Base-by-base conservation (phyloP, 2,888 invertebrate species). In the Troides aeacus region DNA sequence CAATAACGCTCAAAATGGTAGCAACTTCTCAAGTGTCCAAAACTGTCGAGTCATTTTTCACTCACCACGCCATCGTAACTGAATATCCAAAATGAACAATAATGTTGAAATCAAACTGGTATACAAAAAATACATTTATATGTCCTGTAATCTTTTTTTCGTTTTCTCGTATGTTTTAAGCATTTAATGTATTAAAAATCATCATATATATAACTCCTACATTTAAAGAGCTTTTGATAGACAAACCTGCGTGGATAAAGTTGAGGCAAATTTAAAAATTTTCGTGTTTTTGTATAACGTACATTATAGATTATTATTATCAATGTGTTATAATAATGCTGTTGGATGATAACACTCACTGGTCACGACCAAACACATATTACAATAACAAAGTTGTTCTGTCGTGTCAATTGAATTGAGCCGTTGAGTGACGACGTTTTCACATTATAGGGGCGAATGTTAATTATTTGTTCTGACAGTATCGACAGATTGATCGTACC, bases 401-500 rank as follows among this genome's bases (percentile, higher is more conserved):
- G 18, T n/a, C 10, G 53, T n/a, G 8, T 39, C n/a, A 30, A 66
- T 50, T 62, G 69, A 63, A 70, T 66, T 66, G 57, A 70, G 60
- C 59, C 42, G 66, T 70, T 60, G 58, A 50, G 30, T 18, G 57
- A 57, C 62, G 46, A n/a, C 58, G 42, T 57, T 58, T 56, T 18
- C 24, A 24, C 15, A 39, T 36, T 42, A 24, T 21, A 24, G 18
- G 30, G 62, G 69, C 57, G 46, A 42, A 58, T 57, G 46, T 36
- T 69, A 69, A 69, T 69, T 62, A 69, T 65, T 69, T 65, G 50
- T 18, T 39, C 57, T 50, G 69, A 69, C 65, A 58, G 15, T 15
- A 62, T 69, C 62, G 69, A 69, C 69, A 64, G 61, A 62, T 57
- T 65, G 69, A 69, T 69, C 62, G 62, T 30, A 24, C 17, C 59